Evolutionary conservation across 1,140 invertebrate species (phyloP).

Genomic region (Ylistrum balloti): DNA sequence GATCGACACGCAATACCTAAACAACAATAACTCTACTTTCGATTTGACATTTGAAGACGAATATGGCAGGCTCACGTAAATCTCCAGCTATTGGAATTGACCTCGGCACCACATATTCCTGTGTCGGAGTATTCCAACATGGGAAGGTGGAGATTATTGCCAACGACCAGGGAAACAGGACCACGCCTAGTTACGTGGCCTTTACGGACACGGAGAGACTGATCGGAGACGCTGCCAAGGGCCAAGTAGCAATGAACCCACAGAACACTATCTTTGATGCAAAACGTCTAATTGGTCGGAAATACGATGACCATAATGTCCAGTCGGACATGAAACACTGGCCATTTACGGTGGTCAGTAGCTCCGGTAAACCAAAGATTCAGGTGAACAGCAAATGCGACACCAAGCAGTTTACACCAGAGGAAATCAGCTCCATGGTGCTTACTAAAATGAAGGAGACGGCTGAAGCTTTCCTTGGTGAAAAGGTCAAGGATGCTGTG

Average conservation of each 20-base stretch:
- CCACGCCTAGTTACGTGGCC: slow-evolving; percentile 92
- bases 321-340: slow-evolving; percentile 97
- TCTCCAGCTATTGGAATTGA: slow-evolving; percentile 84
- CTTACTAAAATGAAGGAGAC: slow-evolving; percentile 93
- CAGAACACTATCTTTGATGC: slow-evolving; percentile 95
- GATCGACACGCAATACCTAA: too few species aligned
- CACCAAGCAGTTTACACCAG: slow-evolving; percentile 93
- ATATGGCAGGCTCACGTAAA: slow-evolving; percentile 61
- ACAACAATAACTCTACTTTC: too few species aligned
- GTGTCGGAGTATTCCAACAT: slow-evolving; percentile 85
- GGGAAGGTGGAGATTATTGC: slow-evolving; percentile 95
- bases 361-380: slow-evolving; percentile 87
- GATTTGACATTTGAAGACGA: too few species aligned
- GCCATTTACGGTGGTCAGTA: slow-evolving; percentile 86
- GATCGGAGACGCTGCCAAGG: slow-evolving; percentile 89
- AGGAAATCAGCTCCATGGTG: slow-evolving; percentile 95
- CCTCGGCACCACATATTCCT: slow-evolving; percentile 84
- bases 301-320: slow-evolving; percentile 93
- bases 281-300: slow-evolving; percentile 94
- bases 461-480: slow-evolving; percentile 95
- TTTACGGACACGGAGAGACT: slow-evolving; percentile 94
- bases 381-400: slow-evolving; percentile 92
- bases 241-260: slow-evolving; percentile 90
- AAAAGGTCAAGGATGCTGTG: slow-evolving; percentile 79
- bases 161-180: slow-evolving; percentile 95